Percentiles rank a stretch among this genome's conserved stretches.
phyloP scores from a whole-genome alignment of 1,140 invertebrate species.

The Eufriesea mexicana region DNA sequence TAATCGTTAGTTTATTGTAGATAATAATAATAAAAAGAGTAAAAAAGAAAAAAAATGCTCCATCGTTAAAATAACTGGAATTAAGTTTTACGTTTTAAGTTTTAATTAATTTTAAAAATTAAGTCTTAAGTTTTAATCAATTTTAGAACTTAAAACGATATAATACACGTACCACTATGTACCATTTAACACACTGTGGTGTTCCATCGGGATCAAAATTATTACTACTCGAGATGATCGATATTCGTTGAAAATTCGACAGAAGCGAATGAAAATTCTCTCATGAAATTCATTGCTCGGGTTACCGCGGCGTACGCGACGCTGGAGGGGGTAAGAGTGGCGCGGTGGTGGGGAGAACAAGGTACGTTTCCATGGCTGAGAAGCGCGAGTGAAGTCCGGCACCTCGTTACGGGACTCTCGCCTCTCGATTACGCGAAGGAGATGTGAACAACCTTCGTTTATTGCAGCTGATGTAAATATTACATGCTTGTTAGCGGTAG shows the following conservation, averaged over 20 bases:
- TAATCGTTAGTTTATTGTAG: no score
- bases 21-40: no score
- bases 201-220: no score
- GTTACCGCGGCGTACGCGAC: neutral
- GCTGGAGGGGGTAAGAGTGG: neutral
- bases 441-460: constrained; percentile 72
- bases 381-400: constrained; percentile 57
- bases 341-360: neutral
- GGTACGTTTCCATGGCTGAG: constrained; percentile 17
- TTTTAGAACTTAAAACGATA: no score
- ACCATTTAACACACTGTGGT: no score
- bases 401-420: constrained; percentile 67
- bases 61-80: no score
- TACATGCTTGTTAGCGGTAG: constrained; percentile 73
- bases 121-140: no score
- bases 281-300: constrained; percentile 7
- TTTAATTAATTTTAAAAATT: no score
- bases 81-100: no score
- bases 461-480: constrained; percentile 74
- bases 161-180: no score
- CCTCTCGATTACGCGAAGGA: constrained; percentile 62
- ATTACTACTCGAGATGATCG: no score
- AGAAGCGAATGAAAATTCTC: neutral
- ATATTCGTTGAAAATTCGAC: neutral
- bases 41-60: no score